Evolutionary conservation across 1,140 invertebrate genomes (phyloP).

Genomic region (Drosophila paulistorum): DNA sequence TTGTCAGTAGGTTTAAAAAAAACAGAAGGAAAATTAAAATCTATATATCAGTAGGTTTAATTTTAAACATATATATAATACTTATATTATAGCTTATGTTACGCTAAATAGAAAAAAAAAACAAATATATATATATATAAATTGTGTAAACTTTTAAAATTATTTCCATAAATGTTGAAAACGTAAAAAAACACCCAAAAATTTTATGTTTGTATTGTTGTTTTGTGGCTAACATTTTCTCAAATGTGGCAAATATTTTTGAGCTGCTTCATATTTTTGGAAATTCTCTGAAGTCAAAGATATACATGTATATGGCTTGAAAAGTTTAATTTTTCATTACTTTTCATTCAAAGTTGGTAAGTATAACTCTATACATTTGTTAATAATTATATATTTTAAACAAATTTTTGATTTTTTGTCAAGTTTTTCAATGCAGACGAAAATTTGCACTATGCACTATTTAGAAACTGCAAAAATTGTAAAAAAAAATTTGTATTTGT

Average conservation of each 20-base stretch:
- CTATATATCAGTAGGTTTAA: slow-evolving; percentile 43
- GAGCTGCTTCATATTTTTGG: neutral
- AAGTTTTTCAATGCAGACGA: too few relatives aligned
- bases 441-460: too few relatives aligned
- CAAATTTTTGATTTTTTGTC: too few relatives aligned
- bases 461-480: too few relatives aligned
- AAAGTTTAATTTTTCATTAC: neutral
- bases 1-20: neutral
- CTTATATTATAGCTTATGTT: neutral
- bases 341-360: neutral
- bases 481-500: too few relatives aligned
- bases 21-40: neutral
- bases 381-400: too few relatives aligned
- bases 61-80: slow-evolving; percentile 24
- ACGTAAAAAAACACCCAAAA: neutral
- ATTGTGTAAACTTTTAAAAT: slow-evolving; percentile 23
- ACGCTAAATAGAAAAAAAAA: neutral
- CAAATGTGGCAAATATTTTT: neutral
- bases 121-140: neutral
- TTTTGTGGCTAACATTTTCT: neutral
- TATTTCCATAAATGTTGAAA: slow-evolving; percentile 45
- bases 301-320: neutral
- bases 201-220: slow-evolving; percentile 12
- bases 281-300: neutral
- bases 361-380: neutral